Evolutionary conservation across 2,888 invertebrate genomes (phyloP), one percentile per base, ranked within the genome.

Genomic region (Phengaris alcon): DNA sequence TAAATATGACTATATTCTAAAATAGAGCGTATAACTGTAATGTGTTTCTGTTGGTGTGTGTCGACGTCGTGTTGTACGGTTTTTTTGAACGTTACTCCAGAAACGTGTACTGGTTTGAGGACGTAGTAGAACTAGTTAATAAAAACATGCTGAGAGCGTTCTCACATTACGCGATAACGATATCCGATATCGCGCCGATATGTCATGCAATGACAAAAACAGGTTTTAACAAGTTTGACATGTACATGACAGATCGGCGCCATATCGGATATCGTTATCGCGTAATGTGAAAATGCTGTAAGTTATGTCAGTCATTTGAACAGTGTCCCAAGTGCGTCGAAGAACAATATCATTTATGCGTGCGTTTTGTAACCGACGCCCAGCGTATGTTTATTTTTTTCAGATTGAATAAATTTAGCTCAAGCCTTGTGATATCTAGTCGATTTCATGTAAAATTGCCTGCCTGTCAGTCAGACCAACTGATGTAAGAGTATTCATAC

Each of bases 381-480:
- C 73, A n/a, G 51, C 80, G 81, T 75, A 79, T 51, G 54, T 75
- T 15, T 35, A n/a, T n/a, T 69, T 73, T 74, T 15, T 70, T 48
- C 35, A 51, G 35, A 64, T 78, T 75, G 76, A 79, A 79, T 79
- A 78, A 76, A 79, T 79, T 79, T 79, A 79, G 91, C 92, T 92
- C 90, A 91, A 91, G 90, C 87, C 90, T 91, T 92, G 93, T 93
- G 93, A 93, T 93, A 93, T 92, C 91, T 91, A 93, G 91, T 92
- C 91, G 89, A 89, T 89, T 88, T 87, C 87, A 76, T 87, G 84
- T 79, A 77, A 79, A 83, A 85, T 84, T 86, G 86, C 85, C 86
- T 84, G 81, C 76, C 75, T 72, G 22, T 74, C 75, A 73, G 74
- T 73, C 54, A 74, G 75, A 75, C 75, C 75, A 75, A 75, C 70